A percentile compares a stretch with the other conserved stretches of the same genome.
These are phyloP conservation scores for Acleris cristana DNA, from an alignment of 2,888 invertebrate genomes.

Conservation along the genomic window DNA sequence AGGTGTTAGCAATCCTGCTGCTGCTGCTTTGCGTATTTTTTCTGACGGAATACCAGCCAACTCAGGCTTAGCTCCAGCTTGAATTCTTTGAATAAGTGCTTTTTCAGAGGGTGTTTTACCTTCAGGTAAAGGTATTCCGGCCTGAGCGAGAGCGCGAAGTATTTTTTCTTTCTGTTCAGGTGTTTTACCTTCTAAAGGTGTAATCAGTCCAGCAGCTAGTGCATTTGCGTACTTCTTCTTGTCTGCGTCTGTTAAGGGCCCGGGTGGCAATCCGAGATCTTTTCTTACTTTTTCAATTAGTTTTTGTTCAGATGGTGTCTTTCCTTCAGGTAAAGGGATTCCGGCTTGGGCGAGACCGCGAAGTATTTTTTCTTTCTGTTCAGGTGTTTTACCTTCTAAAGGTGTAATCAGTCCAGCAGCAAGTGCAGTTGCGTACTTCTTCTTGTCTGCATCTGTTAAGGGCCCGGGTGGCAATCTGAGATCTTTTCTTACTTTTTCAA, in stretches of 20 bases:
- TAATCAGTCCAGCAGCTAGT: background rate
- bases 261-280: no score
- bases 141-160: background rate
- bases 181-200: background rate
- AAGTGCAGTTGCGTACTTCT: no score
- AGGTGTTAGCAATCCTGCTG: background rate
- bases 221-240: background rate
- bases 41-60: background rate
- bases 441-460: no score
- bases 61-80: conserved; percentile 13
- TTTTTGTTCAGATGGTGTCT: background rate
- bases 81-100: background rate
- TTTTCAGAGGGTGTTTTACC: background rate
- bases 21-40: background rate
- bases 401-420: no score
- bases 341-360: conserved; percentile 40
- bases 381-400: background rate
- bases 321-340: conserved; percentile 36
- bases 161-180: background rate
- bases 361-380: conserved; percentile 22
- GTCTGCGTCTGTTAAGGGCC: no score
- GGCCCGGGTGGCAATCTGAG: no score
- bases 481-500: no score
- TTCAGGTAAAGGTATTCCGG: background rate
- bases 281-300: background rate